These are phyloP conservation scores for Amphipoea oculea DNA, from an alignment of 2,888 invertebrate species.

Conservation along the genomic window DNA sequence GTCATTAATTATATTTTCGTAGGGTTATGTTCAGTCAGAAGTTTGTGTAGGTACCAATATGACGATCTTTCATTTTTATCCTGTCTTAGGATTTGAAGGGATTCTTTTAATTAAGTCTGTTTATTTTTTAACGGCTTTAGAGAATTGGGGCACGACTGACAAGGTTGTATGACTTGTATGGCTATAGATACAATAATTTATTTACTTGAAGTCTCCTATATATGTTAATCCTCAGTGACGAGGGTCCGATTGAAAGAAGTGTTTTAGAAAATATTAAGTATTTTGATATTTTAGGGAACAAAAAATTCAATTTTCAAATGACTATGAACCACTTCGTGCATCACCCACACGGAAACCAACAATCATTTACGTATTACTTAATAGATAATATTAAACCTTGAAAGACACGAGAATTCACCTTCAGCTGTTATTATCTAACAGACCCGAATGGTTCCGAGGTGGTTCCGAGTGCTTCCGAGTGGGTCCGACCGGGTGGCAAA, in stretches of 20 bases:
- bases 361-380: constrained; percentile 26
- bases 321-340: neutral
- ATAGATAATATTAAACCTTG: constrained; percentile 41
- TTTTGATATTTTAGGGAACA: neutral
- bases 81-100: neutral
- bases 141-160: neutral
- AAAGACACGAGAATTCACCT: constrained; percentile 27
- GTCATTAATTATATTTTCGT: neutral
- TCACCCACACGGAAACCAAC: constrained; percentile 13
- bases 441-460: constrained; percentile 6
- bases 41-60: neutral
- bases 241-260: neutral
- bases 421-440: constrained; percentile 33
- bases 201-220: neutral
- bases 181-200: neutral
- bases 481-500: constrained; percentile 11
- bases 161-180: no score
- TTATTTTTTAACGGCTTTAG: neutral
- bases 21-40: neutral
- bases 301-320: neutral
- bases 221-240: constrained; percentile 16
- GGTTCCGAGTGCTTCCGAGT: constrained; percentile 12
- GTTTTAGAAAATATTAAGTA: neutral
- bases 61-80: neutral
- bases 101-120: neutral